Evolutionary conservation across 2,113 vertebrate species (phyloP).

Genomic region (Actinemys pallida): DNA sequence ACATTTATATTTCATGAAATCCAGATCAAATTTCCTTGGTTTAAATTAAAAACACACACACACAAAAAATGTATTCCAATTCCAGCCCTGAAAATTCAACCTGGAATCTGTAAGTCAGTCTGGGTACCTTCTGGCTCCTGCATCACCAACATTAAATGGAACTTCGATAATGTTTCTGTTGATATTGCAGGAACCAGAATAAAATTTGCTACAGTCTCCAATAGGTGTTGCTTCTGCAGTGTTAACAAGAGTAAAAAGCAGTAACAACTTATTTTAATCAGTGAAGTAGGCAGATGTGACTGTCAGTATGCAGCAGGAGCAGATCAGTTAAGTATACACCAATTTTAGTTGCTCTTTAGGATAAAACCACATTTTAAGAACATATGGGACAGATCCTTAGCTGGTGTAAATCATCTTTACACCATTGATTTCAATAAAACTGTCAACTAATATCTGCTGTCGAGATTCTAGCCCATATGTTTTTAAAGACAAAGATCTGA

Average conservation of each 20-base stretch:
- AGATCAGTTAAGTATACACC: neutral
- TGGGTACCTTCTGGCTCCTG: neutral
- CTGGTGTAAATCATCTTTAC: neutral
- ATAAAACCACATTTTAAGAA: neutral
- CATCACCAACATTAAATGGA: neutral
- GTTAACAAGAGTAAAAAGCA: neutral
- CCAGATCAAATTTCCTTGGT: constrained; percentile 27
- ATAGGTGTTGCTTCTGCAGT: neutral
- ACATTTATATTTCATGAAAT: constrained; percentile 15
- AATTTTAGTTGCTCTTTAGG: neutral
- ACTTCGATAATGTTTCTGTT: neutral
- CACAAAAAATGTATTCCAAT: constrained; percentile 26
- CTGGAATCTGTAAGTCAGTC: constrained; percentile 1
- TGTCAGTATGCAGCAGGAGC: neutral
- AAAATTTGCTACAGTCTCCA: neutral
- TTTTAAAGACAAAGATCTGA: neutral
- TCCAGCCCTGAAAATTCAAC: constrained; percentile 3
- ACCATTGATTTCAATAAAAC: neutral
- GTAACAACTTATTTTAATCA: neutral
- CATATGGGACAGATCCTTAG: neutral
- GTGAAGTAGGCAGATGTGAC: neutral
- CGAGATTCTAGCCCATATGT: rapidly evolving
- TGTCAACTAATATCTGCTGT: neutral
- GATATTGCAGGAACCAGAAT: neutral
- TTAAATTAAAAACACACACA: neutral